Evolutionary conservation across 2,888 invertebrate species (phyloP), one percentile per base, ranked within the genome.

Genomic region (Heliconius erato): DNA sequence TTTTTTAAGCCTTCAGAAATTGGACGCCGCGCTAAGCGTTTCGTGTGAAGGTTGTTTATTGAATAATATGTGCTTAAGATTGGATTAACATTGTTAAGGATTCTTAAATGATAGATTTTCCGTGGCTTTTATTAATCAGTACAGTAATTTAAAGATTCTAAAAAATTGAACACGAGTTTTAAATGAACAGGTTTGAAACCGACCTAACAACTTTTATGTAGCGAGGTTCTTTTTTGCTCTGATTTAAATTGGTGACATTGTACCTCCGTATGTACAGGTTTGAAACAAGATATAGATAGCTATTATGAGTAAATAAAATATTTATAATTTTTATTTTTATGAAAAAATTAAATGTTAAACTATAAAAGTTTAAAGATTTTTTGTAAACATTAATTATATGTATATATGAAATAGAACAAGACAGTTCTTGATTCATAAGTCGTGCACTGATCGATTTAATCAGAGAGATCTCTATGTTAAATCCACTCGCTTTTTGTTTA

Each of bases 191-290:
- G 74, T 82, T 88, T 86, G 80, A 88, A 94, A 94, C 93, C 92
- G 91, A 94, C 89, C 88, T 82, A 86, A 87, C 93, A 92, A 89
- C 94, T 93, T 93, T 91, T 91, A 89, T 87, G 86, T 86, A 85
- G 88, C 83, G 91, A 90, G 91, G 90, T 91, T 90, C 86, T 89
- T 92, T 94, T 94, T 89, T 91, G 85, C 85, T 83, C 84, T 84
- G 79, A 86, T 88, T 90, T 89, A 90, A 89, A 88, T 87, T 86
- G 85, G 82, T 81, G 84, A 85, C 85, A 86, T 81, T 81, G 74
- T 67, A 81, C 82, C 82, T 84, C 78, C 78, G 63, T 80, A 69
- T 74, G 28, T 78, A 59, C 74, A 67, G 79, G 59, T 32, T 49
- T 68, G 23, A 79, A 74, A 68, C n/a, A n/a, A 71, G 71, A 63